phyloP scores from a whole-genome alignment of 2,113 vertebrate species.

The Camelus dromedarius region DNA sequence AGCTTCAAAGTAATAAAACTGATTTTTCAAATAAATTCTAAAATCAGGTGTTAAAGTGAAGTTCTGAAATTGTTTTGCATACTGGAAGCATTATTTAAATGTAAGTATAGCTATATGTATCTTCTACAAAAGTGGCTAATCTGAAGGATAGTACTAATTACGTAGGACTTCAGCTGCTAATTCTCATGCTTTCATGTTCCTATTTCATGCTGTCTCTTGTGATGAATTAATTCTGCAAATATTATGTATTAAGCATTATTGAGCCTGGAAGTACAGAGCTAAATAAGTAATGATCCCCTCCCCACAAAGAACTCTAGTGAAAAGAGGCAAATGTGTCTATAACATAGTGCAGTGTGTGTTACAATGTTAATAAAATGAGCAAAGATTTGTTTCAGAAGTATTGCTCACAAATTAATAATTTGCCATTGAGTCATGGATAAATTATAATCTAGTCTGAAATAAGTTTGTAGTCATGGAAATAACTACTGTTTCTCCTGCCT shows the following conservation, averaged over 20 bases:
- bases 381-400: neutral
- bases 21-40: neutral
- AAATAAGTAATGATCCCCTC: neutral
- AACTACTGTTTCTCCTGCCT: neutral
- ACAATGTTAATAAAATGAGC: neutral
- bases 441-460: constrained; percentile 4
- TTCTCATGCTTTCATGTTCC: neutral
- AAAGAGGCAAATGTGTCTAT: neutral
- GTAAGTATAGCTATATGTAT: neutral
- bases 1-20: neutral
- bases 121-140: neutral
- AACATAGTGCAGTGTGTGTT: neutral
- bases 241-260: neutral
- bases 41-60: neutral
- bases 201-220: neutral
- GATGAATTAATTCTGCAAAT: neutral
- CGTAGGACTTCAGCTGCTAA: neutral
- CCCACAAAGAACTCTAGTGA: neutral
- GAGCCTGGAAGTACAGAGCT: neutral
- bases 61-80: neutral
- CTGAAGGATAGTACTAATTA: neutral
- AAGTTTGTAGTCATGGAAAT: neutral
- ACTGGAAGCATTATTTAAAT: neutral
- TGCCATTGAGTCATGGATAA: neutral
- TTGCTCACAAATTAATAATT: neutral